Percentiles rank a stretch among this genome's conserved stretches.
These are phyloP conservation scores for Megaleporinus macrocephalus DNA, from an alignment of 2,113 vertebrate species.

Conservation along the genomic window DNA sequence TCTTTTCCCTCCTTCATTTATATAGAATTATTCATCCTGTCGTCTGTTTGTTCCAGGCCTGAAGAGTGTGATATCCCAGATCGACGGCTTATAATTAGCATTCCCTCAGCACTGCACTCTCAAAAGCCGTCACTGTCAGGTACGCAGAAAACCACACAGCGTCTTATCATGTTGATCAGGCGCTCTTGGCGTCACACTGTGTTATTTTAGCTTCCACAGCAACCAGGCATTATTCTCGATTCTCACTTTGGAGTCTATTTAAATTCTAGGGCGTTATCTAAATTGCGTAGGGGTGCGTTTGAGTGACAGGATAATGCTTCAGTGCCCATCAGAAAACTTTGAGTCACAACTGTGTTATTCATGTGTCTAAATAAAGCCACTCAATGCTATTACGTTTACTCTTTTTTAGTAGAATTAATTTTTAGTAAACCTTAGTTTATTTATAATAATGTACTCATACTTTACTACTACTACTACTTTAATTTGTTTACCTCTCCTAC, in stretches of 20 bases:
- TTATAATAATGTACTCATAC: no score
- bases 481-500: no score
- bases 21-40: not conserved
- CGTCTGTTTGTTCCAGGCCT: conserved; percentile 67
- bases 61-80: conserved; percentile 75
- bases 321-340: not conserved
- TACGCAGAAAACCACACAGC: conserved; percentile 56
- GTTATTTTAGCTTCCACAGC: not conserved
- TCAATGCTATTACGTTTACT: not conserved
- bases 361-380: not conserved
- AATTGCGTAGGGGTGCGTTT: not conserved
- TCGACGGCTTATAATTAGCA: conserved; percentile 86
- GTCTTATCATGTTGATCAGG: not conserved
- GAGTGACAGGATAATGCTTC: conserved; percentile 11
- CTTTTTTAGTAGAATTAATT: no score
- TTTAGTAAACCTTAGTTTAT: no score
- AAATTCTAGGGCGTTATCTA: not conserved
- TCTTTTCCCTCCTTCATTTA: not conserved
- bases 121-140: conserved; percentile 90
- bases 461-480: no score
- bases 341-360: not conserved
- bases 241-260: conserved; percentile 13
- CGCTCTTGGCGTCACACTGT: not conserved
- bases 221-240: not conserved
- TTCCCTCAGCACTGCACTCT: conserved; percentile 92